Conservation (phyloP, 2,797 vertebrate genomes). For the Okamejei kenojei region DNA sequence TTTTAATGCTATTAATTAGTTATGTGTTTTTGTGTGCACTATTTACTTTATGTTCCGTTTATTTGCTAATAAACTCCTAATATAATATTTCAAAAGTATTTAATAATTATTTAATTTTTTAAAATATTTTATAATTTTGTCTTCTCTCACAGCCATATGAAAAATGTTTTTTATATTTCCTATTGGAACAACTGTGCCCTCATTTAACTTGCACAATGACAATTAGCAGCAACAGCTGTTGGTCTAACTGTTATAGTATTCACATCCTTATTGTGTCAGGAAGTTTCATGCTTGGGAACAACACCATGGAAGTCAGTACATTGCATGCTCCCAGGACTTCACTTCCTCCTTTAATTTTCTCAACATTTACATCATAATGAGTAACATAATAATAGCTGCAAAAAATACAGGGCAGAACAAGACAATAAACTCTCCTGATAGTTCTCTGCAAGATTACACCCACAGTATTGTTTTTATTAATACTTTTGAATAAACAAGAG, state of each 20-base stretch:
- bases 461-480: neutral
- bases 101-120: too few species aligned
- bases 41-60: too few species aligned
- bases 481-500: neutral
- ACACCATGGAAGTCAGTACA: neutral
- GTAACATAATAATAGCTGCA: constrained; percentile 31
- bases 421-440: neutral
- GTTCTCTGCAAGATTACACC: neutral
- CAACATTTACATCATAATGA: constrained; percentile 19
- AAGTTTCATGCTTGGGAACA: constrained; percentile 33
- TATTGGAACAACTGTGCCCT: neutral
- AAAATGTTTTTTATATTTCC: too few species aligned
- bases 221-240: constrained; percentile 15
- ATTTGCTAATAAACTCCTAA: too few species aligned
- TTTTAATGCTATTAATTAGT: too few species aligned
- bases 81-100: too few species aligned
- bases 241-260: neutral
- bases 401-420: constrained; percentile 6
- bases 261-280: neutral
- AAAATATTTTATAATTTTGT: too few species aligned
- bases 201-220: neutral
- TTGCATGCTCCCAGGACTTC: constrained; percentile 1
- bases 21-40: too few species aligned
- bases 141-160: too few species aligned
- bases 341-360: constrained; percentile 32